Base-by-base conservation (phyloP, 2,113 vertebrate genomes). In the Pheucticus melanocephalus region DNA sequence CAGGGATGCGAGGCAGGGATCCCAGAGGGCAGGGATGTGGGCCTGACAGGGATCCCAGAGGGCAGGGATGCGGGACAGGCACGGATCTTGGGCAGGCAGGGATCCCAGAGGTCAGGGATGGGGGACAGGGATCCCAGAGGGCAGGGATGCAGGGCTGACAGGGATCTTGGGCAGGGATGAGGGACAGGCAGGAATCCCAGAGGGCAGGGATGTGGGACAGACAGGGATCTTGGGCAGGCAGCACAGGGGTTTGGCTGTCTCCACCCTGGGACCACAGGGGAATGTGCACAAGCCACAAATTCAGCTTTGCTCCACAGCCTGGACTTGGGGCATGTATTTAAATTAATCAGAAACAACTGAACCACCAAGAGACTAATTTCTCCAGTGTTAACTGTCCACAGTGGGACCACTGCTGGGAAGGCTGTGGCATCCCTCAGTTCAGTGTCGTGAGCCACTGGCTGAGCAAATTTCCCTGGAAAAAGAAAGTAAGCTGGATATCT, bases 261-360 rank as follows among this genome's bases (percentile, higher is more conserved):
- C 60, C 15, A 1, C 0, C 45, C 68, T 25, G 35, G 50, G 84
- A 76, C 81, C 89, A 65, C 94, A 57, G 70, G 42, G 39, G 57
- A 85, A 87, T 15, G 28, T 4, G 3, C 65, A 18, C 40, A 28
- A 86, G 66, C 78, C 82, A 65, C 87, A 73, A 0, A 66, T 44
- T 22, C 66, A 66, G 75, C 61, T 80, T 37, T 66, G 65, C 81
- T 72, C 21, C 51, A 42, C 68, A 65, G 92, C 71, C 45, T 9
- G 35, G 79, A 6, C 50, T 60, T 56, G 0, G 33, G 51, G 78
- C 90, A 10, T 79, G 27, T 68, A 39, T 77, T 85, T 45, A 51
- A 80, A 63, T 78, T 94, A 93, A 95, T 95, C 90, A 91, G 78
- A 90, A 96, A 91, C 90, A 90, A 96, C 70, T 44, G 57, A 95